A percentile compares a stretch with the other conserved stretches of the same genome.
Conservation (phyloP, 2,797 vertebrate species). For the Amphiprion clarkii region DNA sequence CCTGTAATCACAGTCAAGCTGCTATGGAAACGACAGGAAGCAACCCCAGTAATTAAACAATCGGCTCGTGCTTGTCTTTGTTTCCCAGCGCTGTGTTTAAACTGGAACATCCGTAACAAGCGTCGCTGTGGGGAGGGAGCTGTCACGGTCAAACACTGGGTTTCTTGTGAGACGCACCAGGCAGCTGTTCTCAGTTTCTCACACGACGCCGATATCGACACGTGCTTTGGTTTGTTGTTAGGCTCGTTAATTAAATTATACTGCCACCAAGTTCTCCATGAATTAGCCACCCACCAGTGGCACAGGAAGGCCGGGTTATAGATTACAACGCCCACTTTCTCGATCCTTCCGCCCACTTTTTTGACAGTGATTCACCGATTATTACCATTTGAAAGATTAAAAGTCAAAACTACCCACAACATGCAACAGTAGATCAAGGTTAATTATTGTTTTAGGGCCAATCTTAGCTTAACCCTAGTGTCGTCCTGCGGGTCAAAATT, state of each 20-base stretch:
- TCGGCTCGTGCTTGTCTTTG: conserved; percentile 85
- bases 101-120: conserved; percentile 87
- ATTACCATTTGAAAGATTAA: conserved; percentile 9
- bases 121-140: conserved; percentile 78
- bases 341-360: conserved; percentile 11
- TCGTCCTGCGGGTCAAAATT: no score
- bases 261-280: conserved; percentile 38
- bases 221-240: conserved; percentile 58
- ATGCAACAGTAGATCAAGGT: not conserved
- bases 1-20: conserved; percentile 85
- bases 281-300: conserved; percentile 62
- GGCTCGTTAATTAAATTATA: conserved; percentile 56
- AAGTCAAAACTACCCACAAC: not conserved
- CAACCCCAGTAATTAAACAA: conserved; percentile 90
- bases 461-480: not conserved
- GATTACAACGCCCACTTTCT: conserved; percentile 31
- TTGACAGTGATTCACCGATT: conserved; percentile 4
- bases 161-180: conserved; percentile 63
- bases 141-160: conserved; percentile 72
- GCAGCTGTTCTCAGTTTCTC: conserved; percentile 74
- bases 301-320: conserved; percentile 49
- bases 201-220: conserved; percentile 66
- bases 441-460: not conserved
- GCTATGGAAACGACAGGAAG: conserved; percentile 85
- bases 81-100: conserved; percentile 83